A percentile compares a stretch with the other conserved stretches of the same genome.
Evolutionary conservation across 1,140 invertebrate genomes (phyloP).

Genomic region (Drosophila burlai): DNA sequence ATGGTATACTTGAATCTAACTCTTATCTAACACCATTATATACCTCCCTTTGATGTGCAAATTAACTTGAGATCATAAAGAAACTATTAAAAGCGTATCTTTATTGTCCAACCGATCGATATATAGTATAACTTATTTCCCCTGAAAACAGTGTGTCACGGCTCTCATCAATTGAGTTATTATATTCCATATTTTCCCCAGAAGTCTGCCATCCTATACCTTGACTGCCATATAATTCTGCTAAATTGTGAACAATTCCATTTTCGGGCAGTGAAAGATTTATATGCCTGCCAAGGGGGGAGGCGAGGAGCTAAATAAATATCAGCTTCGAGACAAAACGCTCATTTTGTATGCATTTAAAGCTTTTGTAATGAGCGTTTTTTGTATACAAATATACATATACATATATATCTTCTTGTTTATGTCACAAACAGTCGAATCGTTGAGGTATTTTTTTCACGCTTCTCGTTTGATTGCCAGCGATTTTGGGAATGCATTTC

Average conservation of each 20-base stretch:
- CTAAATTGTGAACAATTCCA: conserved; percentile 14
- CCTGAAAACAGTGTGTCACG: conserved; percentile 5
- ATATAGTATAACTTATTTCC: background rate
- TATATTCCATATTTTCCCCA: conserved; percentile 14
- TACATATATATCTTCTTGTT: conserved; percentile 3
- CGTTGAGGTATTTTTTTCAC: conserved; percentile 32
- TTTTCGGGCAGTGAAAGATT: conserved; percentile 51
- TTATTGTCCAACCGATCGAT: background rate
- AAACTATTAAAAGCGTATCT: background rate
- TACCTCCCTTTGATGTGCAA: background rate
- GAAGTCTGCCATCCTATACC: conserved; percentile 24
- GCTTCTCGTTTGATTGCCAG: conserved; percentile 49
- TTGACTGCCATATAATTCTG: conserved; percentile 23
- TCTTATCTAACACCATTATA: background rate
- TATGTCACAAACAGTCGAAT: background rate
- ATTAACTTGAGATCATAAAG: background rate
- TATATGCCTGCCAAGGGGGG: conserved; percentile 50
- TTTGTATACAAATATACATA: conserved; percentile 12
- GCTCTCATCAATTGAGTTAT: background rate
- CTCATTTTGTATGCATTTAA: conserved; percentile 80
- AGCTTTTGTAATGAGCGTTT: conserved; percentile 69
- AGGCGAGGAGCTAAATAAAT: conserved; percentile 51
- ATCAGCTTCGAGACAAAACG: conserved; percentile 54
- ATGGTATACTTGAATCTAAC: background rate
- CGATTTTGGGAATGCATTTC: conserved; percentile 61